A percentile compares a stretch with the other conserved stretches of the same genome.
phyloP scores from a whole-genome alignment of 2,888 invertebrate genomes.

The Rapana venosa region DNA sequence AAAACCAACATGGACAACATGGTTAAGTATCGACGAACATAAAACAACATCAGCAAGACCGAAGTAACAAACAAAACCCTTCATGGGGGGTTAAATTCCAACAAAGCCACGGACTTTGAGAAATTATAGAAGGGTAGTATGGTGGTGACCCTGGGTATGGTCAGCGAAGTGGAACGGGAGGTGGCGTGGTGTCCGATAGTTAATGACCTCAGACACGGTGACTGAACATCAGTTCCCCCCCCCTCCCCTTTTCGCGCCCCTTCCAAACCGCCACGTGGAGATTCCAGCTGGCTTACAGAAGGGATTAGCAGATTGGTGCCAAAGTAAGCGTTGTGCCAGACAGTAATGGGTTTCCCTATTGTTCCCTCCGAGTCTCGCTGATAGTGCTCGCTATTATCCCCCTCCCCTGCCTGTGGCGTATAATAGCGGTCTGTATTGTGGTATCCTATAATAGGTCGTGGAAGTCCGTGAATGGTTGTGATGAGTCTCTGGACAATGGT shows the following conservation, averaged over 20 bases:
- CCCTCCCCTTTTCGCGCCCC: neutral
- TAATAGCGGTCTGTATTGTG: too few relatives aligned
- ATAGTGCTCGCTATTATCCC: too few relatives aligned
- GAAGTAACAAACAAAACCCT: too few relatives aligned
- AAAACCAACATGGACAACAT: too few relatives aligned
- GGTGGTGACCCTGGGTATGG: neutral
- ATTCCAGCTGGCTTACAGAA: neutral
- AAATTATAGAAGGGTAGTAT: neutral
- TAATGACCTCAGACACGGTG: slow-evolving; percentile 1
- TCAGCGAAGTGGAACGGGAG: neutral
- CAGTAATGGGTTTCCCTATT: too few relatives aligned
- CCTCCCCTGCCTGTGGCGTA: too few relatives aligned
- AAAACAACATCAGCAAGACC: too few relatives aligned
- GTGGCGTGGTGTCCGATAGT: neutral
- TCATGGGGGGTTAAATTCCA: too few relatives aligned
- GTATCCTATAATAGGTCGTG: neutral
- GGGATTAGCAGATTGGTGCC: slow-evolving; percentile 13
- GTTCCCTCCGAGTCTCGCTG: too few relatives aligned
- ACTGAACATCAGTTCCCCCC: neutral
- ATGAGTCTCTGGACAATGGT: neutral
- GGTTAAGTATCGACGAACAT: too few relatives aligned
- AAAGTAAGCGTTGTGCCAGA: too few relatives aligned
- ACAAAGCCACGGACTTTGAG: too few relatives aligned
- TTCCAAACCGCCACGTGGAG: neutral
- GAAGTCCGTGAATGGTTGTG: neutral